phyloP scores from a whole-genome alignment of 2,888 invertebrate genomes.

The Drosophila siamana region DNA sequence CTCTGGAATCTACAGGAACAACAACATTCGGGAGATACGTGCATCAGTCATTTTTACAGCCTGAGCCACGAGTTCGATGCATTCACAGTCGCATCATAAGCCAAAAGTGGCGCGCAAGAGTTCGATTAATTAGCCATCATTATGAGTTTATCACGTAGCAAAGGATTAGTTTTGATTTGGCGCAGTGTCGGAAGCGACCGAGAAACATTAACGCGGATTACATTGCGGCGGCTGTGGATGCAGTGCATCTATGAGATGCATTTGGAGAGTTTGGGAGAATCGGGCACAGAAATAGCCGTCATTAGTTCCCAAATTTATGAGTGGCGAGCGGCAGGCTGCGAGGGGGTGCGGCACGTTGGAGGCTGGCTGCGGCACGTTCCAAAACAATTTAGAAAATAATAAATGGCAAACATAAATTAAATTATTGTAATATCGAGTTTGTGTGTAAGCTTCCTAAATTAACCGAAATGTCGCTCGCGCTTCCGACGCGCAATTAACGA shows the following conservation, averaged over 20 bases:
- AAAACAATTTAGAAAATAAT: conserved; percentile 84
- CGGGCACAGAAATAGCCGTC: conserved; percentile 61
- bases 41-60: conserved; percentile 47
- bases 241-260: conserved; percentile 28
- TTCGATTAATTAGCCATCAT: conserved; percentile 49
- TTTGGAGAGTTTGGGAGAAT: conserved; percentile 16
- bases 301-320: conserved; percentile 70
- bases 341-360: conserved; percentile 8
- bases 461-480: conserved; percentile 57
- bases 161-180: conserved; percentile 67
- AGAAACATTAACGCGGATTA: conserved; percentile 66
- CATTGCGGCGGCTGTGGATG: conserved; percentile 41
- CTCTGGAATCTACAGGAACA: neutral
- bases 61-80: too few relatives aligned
- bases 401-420: conserved; percentile 84
- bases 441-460: conserved; percentile 61
- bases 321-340: conserved; percentile 25
- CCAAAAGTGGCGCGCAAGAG: conserved; percentile 17
- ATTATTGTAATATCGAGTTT: conserved; percentile 82
- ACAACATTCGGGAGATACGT: neutral
- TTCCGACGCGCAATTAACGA: conserved; percentile 66
- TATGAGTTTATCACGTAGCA: conserved; percentile 44
- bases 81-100: conserved; percentile 22
- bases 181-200: conserved; percentile 33
- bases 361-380: conserved; percentile 79